Evolutionary conservation across 2,113 vertebrate genomes (phyloP).

Genomic region (Candoia aspera): DNA sequence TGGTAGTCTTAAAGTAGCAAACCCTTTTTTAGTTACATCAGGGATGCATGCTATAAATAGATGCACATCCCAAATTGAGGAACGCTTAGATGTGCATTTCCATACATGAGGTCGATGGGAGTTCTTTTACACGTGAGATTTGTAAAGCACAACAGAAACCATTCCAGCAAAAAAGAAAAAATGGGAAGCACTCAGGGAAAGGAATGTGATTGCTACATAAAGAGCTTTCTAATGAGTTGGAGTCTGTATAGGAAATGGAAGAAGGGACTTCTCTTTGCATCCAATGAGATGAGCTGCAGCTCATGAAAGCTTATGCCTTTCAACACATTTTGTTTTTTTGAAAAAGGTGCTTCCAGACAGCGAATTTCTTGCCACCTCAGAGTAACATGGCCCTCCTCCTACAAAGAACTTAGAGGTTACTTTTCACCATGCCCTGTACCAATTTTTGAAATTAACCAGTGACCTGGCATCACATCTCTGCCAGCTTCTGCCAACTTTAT

Average conservation of each 20-base stretch:
- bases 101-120: neutral
- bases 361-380: no score
- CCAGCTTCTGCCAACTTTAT: neutral
- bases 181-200: neutral
- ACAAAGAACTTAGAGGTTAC: neutral
- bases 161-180: neutral
- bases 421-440: no score
- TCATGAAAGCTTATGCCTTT: no score
- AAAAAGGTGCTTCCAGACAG: no score
- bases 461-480: no score
- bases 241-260: neutral
- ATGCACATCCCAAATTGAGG: neutral
- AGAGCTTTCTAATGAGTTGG: neutral
- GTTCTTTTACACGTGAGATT: neutral
- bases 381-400: no score
- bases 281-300: no score
- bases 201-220: neutral
- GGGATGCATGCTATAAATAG: neutral
- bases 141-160: neutral
- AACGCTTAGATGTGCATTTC: neutral
- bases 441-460: neutral
- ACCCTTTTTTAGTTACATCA: neutral
- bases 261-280: neutral
- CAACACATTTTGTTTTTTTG: no score
- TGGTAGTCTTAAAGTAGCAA: neutral